These are phyloP conservation scores for Anolis carolinensis DNA, from an alignment of 2,113 vertebrate species.

Conservation along the genomic window DNA sequence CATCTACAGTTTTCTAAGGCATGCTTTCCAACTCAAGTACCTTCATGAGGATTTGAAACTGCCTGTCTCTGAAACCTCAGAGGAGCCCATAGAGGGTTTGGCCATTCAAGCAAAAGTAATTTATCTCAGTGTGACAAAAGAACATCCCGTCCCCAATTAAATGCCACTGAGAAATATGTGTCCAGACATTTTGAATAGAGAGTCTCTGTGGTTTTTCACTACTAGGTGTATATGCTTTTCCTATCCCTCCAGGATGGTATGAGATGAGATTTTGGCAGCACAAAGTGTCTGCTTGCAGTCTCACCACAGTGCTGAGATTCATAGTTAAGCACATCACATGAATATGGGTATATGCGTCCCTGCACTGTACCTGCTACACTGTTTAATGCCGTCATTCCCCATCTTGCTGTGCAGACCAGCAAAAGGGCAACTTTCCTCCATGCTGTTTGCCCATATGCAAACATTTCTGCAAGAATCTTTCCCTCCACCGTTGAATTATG, in stretches of 20 bases:
- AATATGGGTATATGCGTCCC: neutral
- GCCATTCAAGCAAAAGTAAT: constrained; percentile 11
- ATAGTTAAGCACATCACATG: neutral
- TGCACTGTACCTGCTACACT: neutral
- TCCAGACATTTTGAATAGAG: neutral
- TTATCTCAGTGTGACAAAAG: constrained; percentile 6
- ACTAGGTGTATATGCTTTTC: neutral
- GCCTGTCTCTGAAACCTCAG: neutral
- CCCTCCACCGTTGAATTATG: neutral
- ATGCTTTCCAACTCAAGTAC: constrained; percentile 6
- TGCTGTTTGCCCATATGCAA: neutral
- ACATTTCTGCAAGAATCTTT: neutral
- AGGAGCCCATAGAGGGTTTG: neutral
- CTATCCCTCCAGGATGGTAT: neutral
- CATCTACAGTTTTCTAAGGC: neutral
- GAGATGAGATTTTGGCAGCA: constrained; percentile 1
- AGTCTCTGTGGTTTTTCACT: neutral
- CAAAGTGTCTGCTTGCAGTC: neutral
- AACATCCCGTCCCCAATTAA: constrained; percentile 10
- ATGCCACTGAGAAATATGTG: neutral
- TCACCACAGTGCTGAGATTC: neutral
- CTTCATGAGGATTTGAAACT: neutral
- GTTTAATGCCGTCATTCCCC: neutral
- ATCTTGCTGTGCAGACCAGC: neutral
- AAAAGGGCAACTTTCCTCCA: neutral